These are phyloP conservation scores for Lophochroa leadbeateri DNA, from an alignment of 2,113 vertebrate species.

Conservation along the genomic window DNA sequence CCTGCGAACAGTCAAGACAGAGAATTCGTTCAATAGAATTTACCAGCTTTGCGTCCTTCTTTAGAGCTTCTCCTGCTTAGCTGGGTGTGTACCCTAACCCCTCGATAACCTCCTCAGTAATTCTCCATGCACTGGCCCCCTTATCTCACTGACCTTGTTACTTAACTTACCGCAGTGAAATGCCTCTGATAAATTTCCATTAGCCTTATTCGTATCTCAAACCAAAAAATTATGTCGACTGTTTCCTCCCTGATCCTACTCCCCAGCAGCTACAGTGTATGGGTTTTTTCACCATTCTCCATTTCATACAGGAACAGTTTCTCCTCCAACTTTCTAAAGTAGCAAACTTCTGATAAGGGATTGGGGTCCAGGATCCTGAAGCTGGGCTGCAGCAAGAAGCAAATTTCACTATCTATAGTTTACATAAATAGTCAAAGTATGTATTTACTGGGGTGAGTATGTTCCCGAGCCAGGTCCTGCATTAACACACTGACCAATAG, in stretches of 20 bases:
- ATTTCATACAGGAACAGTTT: background rate
- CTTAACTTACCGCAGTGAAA: background rate
- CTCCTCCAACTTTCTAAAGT: background rate
- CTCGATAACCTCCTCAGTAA: background rate
- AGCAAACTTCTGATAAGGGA: background rate
- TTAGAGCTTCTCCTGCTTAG: background rate
- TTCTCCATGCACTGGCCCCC: background rate
- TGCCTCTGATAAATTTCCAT: background rate
- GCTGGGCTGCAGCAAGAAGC: background rate
- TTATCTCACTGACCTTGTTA: background rate
- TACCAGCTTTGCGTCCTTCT: background rate
- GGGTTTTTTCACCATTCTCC: background rate
- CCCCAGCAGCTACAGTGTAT: background rate
- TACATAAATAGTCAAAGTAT: background rate
- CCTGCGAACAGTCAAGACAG: background rate
- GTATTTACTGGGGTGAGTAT: background rate
- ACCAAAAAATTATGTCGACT: background rate
- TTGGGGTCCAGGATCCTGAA: background rate
- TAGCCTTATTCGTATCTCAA: background rate
- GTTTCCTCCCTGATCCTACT: background rate
- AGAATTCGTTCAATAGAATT: background rate
- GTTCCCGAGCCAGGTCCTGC: background rate
- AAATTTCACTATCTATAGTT: background rate
- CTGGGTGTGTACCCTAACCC: background rate
- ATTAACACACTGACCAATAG: background rate